Evolutionary conservation across 2,113 vertebrate species (phyloP).

Genomic region (Apteryx owenii): DNA sequence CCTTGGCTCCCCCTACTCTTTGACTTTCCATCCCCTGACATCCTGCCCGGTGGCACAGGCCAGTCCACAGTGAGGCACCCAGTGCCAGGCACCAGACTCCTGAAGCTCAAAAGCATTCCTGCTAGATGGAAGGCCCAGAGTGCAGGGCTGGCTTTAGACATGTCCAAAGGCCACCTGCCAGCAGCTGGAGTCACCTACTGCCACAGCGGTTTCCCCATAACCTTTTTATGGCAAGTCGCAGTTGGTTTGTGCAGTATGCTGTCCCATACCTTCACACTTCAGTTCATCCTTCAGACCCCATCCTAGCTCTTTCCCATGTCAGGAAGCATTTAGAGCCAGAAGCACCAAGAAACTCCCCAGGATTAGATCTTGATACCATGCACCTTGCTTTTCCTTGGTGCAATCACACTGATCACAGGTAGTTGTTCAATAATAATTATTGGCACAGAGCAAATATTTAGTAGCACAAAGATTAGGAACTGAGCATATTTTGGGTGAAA

Average conservation of each 20-base stretch:
- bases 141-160: background rate
- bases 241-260: background rate
- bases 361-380: background rate
- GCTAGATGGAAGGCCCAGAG: background rate
- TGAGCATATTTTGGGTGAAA: background rate
- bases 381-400: background rate
- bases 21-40: background rate
- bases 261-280: background rate
- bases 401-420: background rate
- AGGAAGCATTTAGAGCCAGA: background rate
- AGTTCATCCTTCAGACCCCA: background rate
- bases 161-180: background rate
- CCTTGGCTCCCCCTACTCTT: background rate
- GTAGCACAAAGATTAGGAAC: background rate
- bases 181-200: background rate
- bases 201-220: background rate
- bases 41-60: background rate
- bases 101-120: background rate
- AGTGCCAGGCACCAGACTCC: background rate
- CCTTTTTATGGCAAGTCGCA: background rate
- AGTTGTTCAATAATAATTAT: background rate
- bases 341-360: background rate
- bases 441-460: constrained; percentile 12
- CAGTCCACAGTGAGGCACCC: background rate
- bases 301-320: background rate